Percentiles rank a stretch among this genome's conserved stretches.
Evolutionary conservation across 2,113 vertebrate genomes (phyloP).

Genomic region (Orthonyx spaldingii): DNA sequence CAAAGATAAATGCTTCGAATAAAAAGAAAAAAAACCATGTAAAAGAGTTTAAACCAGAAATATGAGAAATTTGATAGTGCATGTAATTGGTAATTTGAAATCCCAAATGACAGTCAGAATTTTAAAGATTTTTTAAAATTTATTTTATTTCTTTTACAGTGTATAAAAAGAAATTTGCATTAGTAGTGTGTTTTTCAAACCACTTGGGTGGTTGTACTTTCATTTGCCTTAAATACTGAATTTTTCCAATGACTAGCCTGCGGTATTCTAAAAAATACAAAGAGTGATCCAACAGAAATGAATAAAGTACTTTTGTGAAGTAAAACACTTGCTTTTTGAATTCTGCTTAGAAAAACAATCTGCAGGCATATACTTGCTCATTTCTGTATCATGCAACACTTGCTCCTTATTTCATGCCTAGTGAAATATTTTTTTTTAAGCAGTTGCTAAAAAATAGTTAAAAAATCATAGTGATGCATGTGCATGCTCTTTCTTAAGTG

Average conservation of each 20-base stretch:
- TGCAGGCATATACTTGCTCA: neutral
- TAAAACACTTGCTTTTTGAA: neutral
- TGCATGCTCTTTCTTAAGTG: constrained; percentile 63
- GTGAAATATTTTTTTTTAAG: neutral
- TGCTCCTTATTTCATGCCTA: neutral
- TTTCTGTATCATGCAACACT: constrained; percentile 5
- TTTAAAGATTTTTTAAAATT: neutral
- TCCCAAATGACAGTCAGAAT: neutral
- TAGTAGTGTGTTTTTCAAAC: neutral
- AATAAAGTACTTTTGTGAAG: neutral
- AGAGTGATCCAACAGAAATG: neutral
- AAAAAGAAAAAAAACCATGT: neutral
- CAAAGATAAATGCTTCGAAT: neutral
- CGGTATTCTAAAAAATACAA: neutral
- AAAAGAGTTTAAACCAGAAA: neutral
- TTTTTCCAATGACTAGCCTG: neutral
- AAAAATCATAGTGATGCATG: constrained; percentile 56
- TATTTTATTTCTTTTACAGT: neutral
- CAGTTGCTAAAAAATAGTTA: constrained; percentile 20
- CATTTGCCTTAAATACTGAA: neutral
- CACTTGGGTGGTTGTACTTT: neutral
- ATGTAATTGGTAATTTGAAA: neutral
- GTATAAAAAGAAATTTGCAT: neutral
- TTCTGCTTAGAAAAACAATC: neutral
- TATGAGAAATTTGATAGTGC: neutral